phyloP scores from a whole-genome alignment of 2,888 invertebrate species.

The Amiota mariae region DNA sequence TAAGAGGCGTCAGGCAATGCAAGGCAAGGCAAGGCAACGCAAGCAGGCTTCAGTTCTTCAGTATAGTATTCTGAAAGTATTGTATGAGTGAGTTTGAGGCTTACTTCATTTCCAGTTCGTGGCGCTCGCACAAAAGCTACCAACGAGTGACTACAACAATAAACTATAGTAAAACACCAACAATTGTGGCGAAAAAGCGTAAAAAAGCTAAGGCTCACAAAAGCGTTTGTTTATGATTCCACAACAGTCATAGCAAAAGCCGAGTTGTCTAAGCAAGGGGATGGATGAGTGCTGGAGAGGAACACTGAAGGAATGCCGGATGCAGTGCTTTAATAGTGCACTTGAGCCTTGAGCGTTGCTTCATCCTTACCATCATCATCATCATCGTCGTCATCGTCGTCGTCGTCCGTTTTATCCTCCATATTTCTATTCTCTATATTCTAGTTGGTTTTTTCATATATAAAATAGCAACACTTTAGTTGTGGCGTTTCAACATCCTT shows the following conservation, averaged over 20 bases:
- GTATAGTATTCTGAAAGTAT: not conserved
- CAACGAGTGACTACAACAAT: conserved; percentile 14
- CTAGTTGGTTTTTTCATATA: not conserved
- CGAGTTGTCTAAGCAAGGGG: conserved; percentile 23
- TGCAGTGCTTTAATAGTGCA: conserved; percentile 67
- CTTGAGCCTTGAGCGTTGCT: conserved; percentile 63
- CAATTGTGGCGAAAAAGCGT: conserved; percentile 68
- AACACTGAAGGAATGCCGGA: conserved; percentile 47
- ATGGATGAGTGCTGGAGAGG: not conserved
- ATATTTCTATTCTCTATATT: not conserved
- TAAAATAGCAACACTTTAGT: conserved; percentile 25
- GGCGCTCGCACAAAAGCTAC: not conserved
- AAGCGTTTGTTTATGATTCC: conserved; percentile 24
- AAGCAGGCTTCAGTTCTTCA: not conserved
- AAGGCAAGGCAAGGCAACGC: no score
- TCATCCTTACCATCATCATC: not conserved
- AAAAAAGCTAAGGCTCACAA: conserved; percentile 52
- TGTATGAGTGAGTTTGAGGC: not conserved
- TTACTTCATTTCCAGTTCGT: conserved; percentile 13
- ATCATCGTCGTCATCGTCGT: no score
- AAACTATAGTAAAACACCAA: conserved; percentile 35
- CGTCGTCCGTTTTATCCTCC: conserved; percentile 29
- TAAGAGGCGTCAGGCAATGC: not conserved
- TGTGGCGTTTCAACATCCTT: not conserved
- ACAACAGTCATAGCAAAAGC: not conserved